Evolutionary conservation across 2,113 vertebrate genomes (phyloP).

Genomic region (Tragelaphus scriptus): DNA sequence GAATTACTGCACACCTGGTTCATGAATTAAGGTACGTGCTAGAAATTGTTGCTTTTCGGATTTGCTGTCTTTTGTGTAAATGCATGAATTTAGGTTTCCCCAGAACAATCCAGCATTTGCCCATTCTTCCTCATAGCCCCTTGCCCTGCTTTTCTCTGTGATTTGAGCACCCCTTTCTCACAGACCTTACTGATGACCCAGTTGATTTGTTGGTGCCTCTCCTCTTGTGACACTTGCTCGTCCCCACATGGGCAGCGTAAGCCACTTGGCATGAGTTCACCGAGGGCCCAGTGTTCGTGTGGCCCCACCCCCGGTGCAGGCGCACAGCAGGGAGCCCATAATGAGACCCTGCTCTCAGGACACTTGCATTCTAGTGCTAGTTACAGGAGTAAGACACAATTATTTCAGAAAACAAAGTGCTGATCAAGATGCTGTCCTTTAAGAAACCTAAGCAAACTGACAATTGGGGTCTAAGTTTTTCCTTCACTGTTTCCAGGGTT

Average conservation of each 20-base stretch:
- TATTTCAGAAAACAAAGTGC: neutral
- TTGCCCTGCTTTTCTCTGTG: neutral
- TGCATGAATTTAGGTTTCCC: neutral
- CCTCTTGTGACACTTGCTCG: fast-evolving
- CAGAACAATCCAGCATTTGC: neutral
- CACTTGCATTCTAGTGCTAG: neutral
- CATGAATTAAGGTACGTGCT: slow-evolving; percentile 89
- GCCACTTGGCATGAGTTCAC: neutral
- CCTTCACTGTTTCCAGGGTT: neutral
- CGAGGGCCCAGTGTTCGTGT: fast-evolving
- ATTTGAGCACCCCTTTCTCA: neutral
- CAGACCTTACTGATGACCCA: neutral
- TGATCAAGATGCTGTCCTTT: neutral
- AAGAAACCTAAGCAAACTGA: neutral
- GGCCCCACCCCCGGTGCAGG: neutral
- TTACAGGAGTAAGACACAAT: neutral
- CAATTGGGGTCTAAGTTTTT: neutral
- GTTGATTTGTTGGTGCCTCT: no score
- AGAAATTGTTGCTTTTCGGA: neutral
- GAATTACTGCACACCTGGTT: slow-evolving; percentile 93
- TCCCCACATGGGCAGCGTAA: fast-evolving
- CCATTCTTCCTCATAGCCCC: neutral
- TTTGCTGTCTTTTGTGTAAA: neutral
- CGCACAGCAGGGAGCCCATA: neutral
- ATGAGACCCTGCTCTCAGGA: neutral